phyloP scores from a whole-genome alignment of 2,113 vertebrate genomes.

The Nothocercus julius region DNA sequence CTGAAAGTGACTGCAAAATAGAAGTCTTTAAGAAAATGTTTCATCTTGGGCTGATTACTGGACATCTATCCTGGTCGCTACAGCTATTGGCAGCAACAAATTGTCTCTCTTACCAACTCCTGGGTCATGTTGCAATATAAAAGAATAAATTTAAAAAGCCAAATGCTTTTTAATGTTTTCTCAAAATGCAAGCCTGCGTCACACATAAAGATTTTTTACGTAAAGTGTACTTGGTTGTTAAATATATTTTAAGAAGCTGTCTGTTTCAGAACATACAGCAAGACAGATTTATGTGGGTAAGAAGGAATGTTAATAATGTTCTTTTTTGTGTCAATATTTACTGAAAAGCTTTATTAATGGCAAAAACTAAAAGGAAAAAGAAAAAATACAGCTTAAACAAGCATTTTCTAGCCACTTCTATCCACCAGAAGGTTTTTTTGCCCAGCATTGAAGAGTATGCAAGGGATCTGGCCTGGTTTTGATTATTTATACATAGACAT shows the following conservation, averaged over 20 bases:
- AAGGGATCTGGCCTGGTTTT: background rate
- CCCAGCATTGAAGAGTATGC: background rate
- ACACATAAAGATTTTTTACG: background rate
- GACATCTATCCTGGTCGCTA: background rate
- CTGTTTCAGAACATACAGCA: background rate
- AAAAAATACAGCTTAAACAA: background rate
- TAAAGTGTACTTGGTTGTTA: background rate
- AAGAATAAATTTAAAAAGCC: background rate
- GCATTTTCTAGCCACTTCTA: background rate
- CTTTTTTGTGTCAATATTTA: conserved; percentile 35
- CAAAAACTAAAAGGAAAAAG: background rate
- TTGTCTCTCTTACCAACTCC: background rate
- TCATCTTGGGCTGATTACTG: background rate
- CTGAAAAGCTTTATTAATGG: background rate
- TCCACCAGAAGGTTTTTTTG: background rate
- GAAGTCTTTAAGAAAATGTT: background rate
- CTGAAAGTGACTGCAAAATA: background rate
- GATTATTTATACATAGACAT: background rate
- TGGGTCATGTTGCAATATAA: background rate
- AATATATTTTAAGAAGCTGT: background rate
- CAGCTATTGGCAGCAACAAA: background rate
- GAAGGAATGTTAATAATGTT: conserved; percentile 8
- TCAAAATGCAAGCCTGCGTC: background rate
- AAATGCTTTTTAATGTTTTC: background rate
- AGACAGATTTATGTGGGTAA: background rate